Conservation (phyloP, 2,888 invertebrate species). For the Melanchra persicariae region DNA sequence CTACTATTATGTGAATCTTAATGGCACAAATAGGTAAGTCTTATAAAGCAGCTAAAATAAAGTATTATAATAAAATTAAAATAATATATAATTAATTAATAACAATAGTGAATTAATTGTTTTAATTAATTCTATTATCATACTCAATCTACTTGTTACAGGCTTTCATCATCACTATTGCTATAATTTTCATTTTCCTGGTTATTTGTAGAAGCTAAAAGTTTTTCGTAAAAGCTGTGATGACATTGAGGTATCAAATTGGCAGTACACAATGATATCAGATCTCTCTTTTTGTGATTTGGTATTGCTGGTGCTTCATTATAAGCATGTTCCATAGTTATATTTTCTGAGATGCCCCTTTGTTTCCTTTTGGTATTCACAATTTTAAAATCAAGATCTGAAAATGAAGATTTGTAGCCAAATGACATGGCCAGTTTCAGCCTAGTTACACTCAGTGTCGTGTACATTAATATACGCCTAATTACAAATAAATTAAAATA, state of each 20-base stretch:
- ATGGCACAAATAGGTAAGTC: neutral
- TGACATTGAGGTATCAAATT: slow-evolving; percentile 22
- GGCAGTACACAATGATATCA: too few species aligned
- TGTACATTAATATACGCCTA: too few species aligned
- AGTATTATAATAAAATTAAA: neutral
- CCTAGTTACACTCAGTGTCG: too few species aligned
- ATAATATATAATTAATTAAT: neutral
- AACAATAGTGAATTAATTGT: slow-evolving; percentile 4
- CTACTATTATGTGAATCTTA: neutral
- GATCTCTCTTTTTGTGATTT: too few species aligned
- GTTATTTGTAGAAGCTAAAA: slow-evolving; percentile 15
- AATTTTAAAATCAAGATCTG: slow-evolving; percentile 7
- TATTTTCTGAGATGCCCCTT: too few species aligned
- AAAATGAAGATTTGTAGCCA: slow-evolving; percentile 7
- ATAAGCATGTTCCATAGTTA: too few species aligned
- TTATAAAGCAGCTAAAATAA: neutral
- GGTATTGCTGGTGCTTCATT: too few species aligned
- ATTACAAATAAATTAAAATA: too few species aligned
- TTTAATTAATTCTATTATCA: slow-evolving; percentile 2
- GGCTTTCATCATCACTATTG: slow-evolving; percentile 1
- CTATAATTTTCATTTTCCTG: slow-evolving; percentile 2
- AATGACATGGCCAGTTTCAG: too few species aligned
- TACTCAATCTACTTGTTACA: neutral
- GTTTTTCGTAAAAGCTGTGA: slow-evolving; percentile 26
- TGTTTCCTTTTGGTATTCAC: neutral